phyloP scores from a whole-genome alignment of 1,140 invertebrate genomes.

The Ooceraea biroi region DNA sequence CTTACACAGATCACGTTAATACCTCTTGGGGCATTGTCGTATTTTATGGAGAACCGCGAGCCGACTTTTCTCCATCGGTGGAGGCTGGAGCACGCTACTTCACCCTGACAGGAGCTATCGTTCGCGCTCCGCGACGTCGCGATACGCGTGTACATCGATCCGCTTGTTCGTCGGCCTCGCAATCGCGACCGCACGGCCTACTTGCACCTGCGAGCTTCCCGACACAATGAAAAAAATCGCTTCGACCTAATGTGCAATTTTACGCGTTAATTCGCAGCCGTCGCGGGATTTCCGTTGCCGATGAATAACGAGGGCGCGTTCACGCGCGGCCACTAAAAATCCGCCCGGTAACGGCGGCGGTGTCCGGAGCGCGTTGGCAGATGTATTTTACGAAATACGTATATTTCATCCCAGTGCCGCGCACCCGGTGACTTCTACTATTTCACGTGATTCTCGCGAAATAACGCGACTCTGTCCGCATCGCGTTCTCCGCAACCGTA shows the following conservation, averaged over 20 bases:
- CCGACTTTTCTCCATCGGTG: constrained; percentile 69
- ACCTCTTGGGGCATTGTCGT: constrained; percentile 71
- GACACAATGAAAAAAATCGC: constrained; percentile 13
- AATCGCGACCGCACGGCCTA: not conserved
- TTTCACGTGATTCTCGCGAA: constrained; percentile 43
- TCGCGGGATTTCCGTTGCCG: not conserved
- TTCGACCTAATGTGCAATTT: constrained; percentile 7
- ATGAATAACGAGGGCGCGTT: constrained; percentile 41
- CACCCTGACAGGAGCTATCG: not conserved
- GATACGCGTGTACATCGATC: not conserved
- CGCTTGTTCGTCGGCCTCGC: not conserved
- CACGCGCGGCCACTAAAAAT: constrained; percentile 27
- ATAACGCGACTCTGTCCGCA: constrained; percentile 18
- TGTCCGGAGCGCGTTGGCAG: constrained; percentile 17
- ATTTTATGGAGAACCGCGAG: constrained; percentile 65
- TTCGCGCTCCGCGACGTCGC: not conserved
- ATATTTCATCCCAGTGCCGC: constrained; percentile 36
- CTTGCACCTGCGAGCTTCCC: not conserved
- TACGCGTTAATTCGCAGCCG: not conserved
- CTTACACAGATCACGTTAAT: constrained; percentile 77
- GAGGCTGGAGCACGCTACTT: not conserved
- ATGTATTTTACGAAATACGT: constrained; percentile 40
- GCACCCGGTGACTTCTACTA: constrained; percentile 29
- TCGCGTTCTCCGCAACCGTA: not conserved
- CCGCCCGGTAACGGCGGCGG: constrained; percentile 20